Conservation (phyloP, 2,113 vertebrate genomes). For the Papio anubis region DNA sequence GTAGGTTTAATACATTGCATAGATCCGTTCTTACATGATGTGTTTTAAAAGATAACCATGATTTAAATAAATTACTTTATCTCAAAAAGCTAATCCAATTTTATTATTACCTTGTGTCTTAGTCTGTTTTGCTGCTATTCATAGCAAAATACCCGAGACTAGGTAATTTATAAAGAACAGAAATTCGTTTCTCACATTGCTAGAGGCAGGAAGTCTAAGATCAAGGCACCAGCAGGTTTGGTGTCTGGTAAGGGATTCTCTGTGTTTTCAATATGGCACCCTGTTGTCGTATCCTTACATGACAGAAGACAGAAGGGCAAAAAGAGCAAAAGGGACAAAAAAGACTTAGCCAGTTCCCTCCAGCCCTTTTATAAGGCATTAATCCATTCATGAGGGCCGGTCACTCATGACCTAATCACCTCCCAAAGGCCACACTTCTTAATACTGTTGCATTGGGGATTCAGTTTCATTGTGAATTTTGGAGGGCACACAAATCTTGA, state of each 20-base stretch:
- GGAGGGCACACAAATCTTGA: background rate
- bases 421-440: background rate
- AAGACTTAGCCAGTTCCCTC: background rate
- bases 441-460: background rate
- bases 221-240: background rate
- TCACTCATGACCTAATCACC: too few relatives aligned
- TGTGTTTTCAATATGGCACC: background rate
- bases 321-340: background rate
- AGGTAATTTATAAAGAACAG: background rate
- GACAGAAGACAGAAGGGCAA: background rate
- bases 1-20: background rate
- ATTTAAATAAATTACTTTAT: conserved; percentile 70
- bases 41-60: conserved; percentile 56
- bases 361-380: background rate
- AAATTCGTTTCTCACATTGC: background rate
- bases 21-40: conserved; percentile 72
- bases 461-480: background rate
- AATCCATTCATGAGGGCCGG: background rate
- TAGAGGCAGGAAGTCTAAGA: background rate
- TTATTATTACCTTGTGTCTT: conserved; percentile 46
- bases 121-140: background rate
- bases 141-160: background rate
- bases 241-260: background rate
- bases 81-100: conserved; percentile 66
- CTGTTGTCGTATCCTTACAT: background rate